These are phyloP conservation scores for Hydrophis major DNA, from an alignment of 2,797 vertebrate species.

Conservation along the genomic window DNA sequence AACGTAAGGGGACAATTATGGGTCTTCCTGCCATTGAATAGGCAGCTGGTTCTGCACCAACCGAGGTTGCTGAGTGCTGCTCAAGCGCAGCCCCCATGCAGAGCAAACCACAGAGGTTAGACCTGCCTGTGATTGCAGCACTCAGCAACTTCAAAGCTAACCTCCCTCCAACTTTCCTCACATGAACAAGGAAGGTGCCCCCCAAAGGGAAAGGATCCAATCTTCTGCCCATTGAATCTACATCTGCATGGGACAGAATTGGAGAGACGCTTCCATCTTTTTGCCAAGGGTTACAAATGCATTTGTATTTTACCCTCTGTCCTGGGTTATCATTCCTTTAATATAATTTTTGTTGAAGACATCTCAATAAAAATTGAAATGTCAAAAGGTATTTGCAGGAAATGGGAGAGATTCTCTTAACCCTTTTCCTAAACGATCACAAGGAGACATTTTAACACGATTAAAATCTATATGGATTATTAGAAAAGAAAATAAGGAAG, in stretches of 20 bases:
- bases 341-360: neutral
- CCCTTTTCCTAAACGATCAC: neutral
- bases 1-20: neutral
- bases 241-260: neutral
- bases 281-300: neutral
- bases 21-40: neutral
- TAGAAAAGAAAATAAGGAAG: too few relatives aligned
- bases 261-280: neutral
- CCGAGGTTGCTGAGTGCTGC: neutral
- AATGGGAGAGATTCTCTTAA: neutral
- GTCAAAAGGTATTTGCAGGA: neutral
- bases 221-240: neutral
- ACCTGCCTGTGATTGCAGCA: neutral
- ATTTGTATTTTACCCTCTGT: neutral
- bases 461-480: too few relatives aligned
- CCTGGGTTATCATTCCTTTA: neutral
- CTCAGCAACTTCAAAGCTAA: neutral
- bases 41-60: neutral
- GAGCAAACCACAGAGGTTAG: neutral
- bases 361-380: neutral
- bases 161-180: neutral
- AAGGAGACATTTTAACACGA: too few relatives aligned
- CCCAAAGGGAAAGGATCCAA: neutral
- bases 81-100: neutral
- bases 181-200: neutral